Conservation (phyloP, 2,113 vertebrate species). For the Caloenas nicobarica region DNA sequence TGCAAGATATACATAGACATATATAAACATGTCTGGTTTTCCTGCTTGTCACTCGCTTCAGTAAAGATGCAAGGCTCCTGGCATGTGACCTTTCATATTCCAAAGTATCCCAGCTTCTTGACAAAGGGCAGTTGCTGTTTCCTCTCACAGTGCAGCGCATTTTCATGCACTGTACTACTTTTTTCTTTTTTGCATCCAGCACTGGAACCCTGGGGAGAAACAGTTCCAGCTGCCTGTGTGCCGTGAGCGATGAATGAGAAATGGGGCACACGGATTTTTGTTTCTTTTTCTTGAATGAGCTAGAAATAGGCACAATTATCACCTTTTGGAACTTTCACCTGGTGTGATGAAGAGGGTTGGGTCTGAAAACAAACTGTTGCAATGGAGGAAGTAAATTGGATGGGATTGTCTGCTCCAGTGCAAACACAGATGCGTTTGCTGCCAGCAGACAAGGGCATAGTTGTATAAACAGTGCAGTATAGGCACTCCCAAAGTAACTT, state of each 20-base stretch:
- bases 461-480: not conserved
- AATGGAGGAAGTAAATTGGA: not conserved
- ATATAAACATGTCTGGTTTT: not conserved
- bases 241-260: not conserved
- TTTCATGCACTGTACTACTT: not conserved
- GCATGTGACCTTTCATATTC: not conserved
- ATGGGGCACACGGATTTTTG: not conserved
- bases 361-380: not conserved
- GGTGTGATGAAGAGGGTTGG: not conserved
- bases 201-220: not conserved
- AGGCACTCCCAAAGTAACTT: not conserved
- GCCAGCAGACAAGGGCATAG: constrained; percentile 14
- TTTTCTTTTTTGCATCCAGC: not conserved
- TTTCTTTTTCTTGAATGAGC: not conserved
- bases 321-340: not conserved
- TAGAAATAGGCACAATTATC: not conserved
- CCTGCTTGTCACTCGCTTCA: not conserved
- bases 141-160: not conserved
- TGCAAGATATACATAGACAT: not conserved
- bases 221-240: fast-evolving
- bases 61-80: not conserved
- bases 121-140: not conserved
- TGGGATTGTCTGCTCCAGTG: not conserved
- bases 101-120: not conserved
- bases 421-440: not conserved